Conservation (phyloP, 2,888 invertebrate species). For the Napeogenes inachia region DNA sequence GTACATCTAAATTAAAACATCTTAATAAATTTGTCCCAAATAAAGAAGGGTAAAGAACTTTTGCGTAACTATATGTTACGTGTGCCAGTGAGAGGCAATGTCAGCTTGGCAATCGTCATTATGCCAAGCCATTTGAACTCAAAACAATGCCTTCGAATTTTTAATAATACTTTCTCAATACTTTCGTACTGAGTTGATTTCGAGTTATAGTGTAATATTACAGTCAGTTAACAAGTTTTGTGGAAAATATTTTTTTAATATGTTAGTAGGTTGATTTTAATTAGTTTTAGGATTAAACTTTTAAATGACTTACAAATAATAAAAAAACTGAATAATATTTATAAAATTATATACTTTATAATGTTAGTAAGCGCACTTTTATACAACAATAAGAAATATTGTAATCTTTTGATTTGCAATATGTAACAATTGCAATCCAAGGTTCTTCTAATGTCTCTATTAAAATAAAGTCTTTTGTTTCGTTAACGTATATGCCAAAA, state of each 20-base stretch:
- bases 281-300: too few relatives aligned
- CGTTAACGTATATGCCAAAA: slow-evolving; percentile 71
- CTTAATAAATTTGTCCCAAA: slow-evolving; percentile 68
- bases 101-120: slow-evolving; percentile 51
- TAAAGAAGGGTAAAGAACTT: slow-evolving; percentile 75
- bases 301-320: too few relatives aligned
- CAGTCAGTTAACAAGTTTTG: too few relatives aligned
- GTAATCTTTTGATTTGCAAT: slow-evolving; percentile 27
- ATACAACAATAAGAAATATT: slow-evolving; percentile 16
- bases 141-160: slow-evolving; percentile 36
- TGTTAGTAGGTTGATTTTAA: too few relatives aligned
- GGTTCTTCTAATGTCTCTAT: slow-evolving; percentile 63
- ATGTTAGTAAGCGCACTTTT: neutral
- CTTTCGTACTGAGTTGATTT: too few relatives aligned
- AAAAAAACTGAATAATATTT: too few relatives aligned
- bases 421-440: slow-evolving; percentile 49
- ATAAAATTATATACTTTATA: neutral
- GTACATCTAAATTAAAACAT: slow-evolving; percentile 70
- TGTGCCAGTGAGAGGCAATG: slow-evolving; percentile 73
- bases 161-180: too few relatives aligned
- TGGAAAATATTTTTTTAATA: too few relatives aligned
- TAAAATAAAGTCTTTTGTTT: slow-evolving; percentile 70
- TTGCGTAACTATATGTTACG: slow-evolving; percentile 70
- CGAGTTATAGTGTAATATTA: too few relatives aligned
- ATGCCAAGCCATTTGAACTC: slow-evolving; percentile 49